These are phyloP conservation scores for Enteromius paludinosus DNA, from an alignment of 2,797 vertebrate genomes.

Conservation along the genomic window DNA sequence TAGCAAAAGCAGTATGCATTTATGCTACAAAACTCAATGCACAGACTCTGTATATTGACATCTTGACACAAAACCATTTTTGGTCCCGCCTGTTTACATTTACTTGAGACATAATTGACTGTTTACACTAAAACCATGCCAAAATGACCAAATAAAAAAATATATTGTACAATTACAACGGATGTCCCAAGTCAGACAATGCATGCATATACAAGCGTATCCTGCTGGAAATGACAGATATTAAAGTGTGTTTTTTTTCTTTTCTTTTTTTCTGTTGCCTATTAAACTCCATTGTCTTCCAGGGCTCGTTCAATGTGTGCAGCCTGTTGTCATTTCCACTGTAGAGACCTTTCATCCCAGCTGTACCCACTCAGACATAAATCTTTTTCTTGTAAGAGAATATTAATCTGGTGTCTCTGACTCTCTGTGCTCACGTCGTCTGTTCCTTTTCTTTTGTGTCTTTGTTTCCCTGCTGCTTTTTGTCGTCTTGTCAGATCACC, in stretches of 20 bases:
- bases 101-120: neutral
- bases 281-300: constrained; percentile 3
- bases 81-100: neutral
- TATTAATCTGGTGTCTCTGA: constrained; percentile 36
- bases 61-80: neutral
- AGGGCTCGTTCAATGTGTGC: neutral
- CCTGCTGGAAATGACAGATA: constrained; percentile 21
- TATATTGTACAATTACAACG: neutral
- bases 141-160: neutral
- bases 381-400: constrained; percentile 41
- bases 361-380: constrained; percentile 33
- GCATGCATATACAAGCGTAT: neutral
- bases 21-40: neutral
- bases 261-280: constrained; percentile 13
- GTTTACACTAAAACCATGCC: neutral
- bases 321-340: constrained; percentile 36
- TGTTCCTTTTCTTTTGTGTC: constrained; percentile 26
- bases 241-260: neutral
- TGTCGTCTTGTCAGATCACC: constrained; percentile 83
- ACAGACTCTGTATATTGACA: neutral
- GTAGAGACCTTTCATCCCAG: constrained; percentile 34
- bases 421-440: constrained; percentile 23
- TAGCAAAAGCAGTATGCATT: neutral
- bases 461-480: constrained; percentile 37
- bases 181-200: neutral